A percentile compares a stretch with the other conserved stretches of the same genome.
Evolutionary conservation across 2,113 vertebrate species (phyloP).

Genomic region (Cisticola juncidis): DNA sequence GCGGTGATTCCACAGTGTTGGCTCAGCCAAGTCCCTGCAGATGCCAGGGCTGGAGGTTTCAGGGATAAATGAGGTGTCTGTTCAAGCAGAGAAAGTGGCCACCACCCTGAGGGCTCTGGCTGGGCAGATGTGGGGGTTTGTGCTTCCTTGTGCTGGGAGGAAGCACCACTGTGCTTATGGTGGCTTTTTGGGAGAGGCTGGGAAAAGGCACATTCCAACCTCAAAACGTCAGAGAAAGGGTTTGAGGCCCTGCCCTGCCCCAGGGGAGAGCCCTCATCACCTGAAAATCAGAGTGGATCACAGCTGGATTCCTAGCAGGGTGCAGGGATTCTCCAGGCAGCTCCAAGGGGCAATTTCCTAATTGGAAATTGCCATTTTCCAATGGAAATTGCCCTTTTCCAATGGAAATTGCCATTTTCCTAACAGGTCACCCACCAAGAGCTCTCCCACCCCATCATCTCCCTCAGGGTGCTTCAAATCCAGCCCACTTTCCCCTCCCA

Average conservation of each 20-base stretch:
- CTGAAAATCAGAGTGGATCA: background rate
- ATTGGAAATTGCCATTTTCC: no score
- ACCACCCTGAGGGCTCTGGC: background rate
- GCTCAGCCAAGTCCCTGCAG: background rate
- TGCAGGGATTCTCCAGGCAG: background rate
- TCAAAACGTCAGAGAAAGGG: background rate
- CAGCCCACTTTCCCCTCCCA: background rate
- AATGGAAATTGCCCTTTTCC: no score
- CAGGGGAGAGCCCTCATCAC: no score
- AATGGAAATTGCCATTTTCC: no score
- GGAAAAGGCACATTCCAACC: background rate
- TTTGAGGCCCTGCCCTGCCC: background rate
- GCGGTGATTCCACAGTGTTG: fast-evolving
- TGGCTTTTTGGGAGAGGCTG: background rate
- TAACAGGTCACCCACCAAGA: background rate
- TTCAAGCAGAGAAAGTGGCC: background rate
- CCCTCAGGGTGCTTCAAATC: background rate
- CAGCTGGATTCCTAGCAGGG: background rate
- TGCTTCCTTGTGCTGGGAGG: background rate
- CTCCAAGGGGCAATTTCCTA: background rate
- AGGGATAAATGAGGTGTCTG: fast-evolving
- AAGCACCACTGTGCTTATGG: fast-evolving
- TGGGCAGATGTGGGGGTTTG: background rate
- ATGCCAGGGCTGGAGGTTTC: fast-evolving
- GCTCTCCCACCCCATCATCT: background rate